A percentile compares a stretch with the other conserved stretches of the same genome.
Evolutionary conservation across 2,888 invertebrate species (phyloP).

Genomic region (Hyppa rectilinea): DNA sequence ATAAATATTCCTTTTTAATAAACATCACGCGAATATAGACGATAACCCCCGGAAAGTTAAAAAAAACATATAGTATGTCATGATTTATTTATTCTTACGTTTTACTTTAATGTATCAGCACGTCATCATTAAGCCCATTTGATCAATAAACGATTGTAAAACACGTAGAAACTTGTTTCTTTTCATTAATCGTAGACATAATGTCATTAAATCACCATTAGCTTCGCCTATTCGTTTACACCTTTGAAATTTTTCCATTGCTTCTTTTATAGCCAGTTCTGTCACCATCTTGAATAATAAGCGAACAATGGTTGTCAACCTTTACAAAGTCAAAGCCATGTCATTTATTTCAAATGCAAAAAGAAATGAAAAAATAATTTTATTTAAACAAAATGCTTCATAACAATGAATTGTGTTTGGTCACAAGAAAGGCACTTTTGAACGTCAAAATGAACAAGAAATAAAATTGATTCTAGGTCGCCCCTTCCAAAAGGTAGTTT

Average conservation of each 20-base stretch:
- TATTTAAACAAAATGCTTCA: no score
- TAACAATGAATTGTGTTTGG: no score
- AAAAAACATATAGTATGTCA: neutral
- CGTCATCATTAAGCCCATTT: constrained; percentile 8
- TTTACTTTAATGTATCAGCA: neutral
- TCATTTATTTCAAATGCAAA: no score
- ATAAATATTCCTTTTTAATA: no score
- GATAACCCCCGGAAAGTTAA: neutral
- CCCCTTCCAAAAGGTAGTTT: no score
- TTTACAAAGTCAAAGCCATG: no score
- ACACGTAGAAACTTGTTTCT: constrained; percentile 23
- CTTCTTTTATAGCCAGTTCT: neutral
- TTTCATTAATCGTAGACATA: constrained; percentile 21
- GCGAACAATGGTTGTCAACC: neutral
- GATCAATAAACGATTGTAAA: constrained; percentile 14
- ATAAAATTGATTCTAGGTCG: no score
- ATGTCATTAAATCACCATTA: constrained; percentile 18
- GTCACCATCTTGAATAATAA: neutral
- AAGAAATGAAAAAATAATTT: no score
- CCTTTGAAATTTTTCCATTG: neutral
- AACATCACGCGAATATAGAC: neutral
- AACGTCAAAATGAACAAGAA: no score
- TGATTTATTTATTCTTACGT: neutral
- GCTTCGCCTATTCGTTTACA: neutral
- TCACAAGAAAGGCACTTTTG: no score